A percentile compares a stretch with the other conserved stretches of the same genome.
These are phyloP conservation scores for Melanotus villosus DNA, from an alignment of 2,888 invertebrate species.

Conservation along the genomic window DNA sequence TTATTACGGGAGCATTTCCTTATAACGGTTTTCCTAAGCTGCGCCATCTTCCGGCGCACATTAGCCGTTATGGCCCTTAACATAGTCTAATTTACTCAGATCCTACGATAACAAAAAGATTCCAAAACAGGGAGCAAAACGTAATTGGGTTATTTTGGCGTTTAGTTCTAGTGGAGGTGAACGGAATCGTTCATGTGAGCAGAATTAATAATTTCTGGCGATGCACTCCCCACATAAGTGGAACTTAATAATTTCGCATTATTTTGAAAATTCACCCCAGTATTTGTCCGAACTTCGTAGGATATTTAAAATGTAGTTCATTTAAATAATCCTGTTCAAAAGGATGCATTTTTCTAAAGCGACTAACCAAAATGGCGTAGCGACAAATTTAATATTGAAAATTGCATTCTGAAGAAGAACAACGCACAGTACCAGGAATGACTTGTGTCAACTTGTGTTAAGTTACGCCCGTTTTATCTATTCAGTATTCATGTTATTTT, in stretches of 20 bases:
- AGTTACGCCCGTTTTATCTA: slow-evolving; percentile 37
- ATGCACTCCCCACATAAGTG: too few relatives aligned
- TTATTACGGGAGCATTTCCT: slow-evolving; percentile 41
- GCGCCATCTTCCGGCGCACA: slow-evolving; percentile 36
- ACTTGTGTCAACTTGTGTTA: slow-evolving; percentile 44
- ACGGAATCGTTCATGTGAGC: slow-evolving; percentile 8
- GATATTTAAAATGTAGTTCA: background rate
- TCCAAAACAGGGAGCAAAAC: slow-evolving; percentile 27
- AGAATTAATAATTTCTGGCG: slow-evolving; percentile 11
- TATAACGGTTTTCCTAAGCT: slow-evolving; percentile 46
- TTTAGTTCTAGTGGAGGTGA: slow-evolving; percentile 17
- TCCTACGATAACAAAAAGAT: slow-evolving; percentile 37
- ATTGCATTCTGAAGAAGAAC: background rate
- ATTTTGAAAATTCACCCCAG: background rate
- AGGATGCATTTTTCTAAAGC: slow-evolving; percentile 4
- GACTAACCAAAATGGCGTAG: background rate
- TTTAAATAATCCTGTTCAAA: slow-evolving; percentile 1
- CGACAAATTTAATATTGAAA: slow-evolving; percentile 7
- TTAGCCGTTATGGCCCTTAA: slow-evolving; percentile 40
- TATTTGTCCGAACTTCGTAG: background rate
- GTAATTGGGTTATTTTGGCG: slow-evolving; percentile 30
- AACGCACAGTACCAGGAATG: slow-evolving; percentile 29
- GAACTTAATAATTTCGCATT: background rate
- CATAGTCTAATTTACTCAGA: slow-evolving; percentile 39
- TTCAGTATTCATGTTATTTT: slow-evolving; percentile 47